Conservation (phyloP, 2,888 invertebrate genomes). For the Melikaiella ostensackeni region DNA sequence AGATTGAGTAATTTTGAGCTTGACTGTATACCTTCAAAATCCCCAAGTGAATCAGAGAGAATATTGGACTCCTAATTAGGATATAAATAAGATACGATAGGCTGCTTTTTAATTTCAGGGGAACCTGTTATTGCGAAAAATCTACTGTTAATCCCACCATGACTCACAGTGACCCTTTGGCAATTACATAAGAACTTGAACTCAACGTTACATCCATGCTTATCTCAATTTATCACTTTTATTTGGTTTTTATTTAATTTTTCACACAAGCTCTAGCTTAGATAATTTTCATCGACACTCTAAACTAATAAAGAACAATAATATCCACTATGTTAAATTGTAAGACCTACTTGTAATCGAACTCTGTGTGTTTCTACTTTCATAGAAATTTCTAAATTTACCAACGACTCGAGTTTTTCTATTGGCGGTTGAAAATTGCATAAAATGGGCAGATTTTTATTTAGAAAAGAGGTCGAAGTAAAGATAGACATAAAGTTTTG, state of each 20-base stretch:
- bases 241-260: neutral
- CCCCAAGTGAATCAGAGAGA: neutral
- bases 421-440: slow-evolving; percentile 4
- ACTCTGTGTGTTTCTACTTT: slow-evolving; percentile 64
- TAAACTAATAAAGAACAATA: slow-evolving; percentile 22
- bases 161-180: neutral
- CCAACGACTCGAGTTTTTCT: slow-evolving; percentile 58
- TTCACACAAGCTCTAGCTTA: slow-evolving; percentile 23
- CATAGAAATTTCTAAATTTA: slow-evolving; percentile 66
- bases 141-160: neutral
- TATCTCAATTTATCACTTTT: slow-evolving; percentile 6
- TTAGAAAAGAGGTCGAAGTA: neutral
- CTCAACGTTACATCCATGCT: slow-evolving; percentile 1
- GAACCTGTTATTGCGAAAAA: neutral
- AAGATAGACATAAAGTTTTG: neutral
- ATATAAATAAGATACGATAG: slow-evolving; percentile 6
- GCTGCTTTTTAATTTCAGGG: slow-evolving; percentile 11
- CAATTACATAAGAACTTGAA: neutral
- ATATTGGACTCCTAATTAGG: slow-evolving; percentile 1
- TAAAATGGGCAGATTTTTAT: neutral
- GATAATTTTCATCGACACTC: slow-evolving; percentile 9
- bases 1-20: too few relatives aligned
- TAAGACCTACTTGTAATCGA: slow-evolving; percentile 24
- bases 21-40: too few relatives aligned
- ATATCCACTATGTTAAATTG: slow-evolving; percentile 13